phyloP scores from a whole-genome alignment of 1,140 invertebrate genomes.

The Nasonia giraulti region DNA sequence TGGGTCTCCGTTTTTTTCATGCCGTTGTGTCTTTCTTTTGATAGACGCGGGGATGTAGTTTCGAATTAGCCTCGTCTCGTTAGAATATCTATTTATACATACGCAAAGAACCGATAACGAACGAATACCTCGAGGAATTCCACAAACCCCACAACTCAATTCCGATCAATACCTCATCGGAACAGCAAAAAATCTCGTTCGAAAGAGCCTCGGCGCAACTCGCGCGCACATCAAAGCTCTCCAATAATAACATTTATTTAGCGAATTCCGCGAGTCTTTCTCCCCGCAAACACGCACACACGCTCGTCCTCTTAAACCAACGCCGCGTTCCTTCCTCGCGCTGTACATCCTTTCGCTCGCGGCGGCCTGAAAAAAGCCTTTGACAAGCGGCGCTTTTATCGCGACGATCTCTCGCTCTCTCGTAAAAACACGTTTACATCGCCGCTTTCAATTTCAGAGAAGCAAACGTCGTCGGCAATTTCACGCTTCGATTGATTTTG shows the following conservation, averaged over 20 bases:
- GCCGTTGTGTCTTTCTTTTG: neutral
- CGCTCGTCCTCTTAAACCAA: neutral
- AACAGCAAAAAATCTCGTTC: neutral
- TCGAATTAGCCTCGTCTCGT: neutral
- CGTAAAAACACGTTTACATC: slow-evolving; percentile 48
- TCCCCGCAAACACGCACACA: neutral
- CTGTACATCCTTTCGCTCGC: neutral
- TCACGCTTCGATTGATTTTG: slow-evolving; percentile 47
- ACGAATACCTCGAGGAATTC: too few relatives aligned
- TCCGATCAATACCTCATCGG: neutral
- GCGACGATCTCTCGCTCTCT: slow-evolving; percentile 27
- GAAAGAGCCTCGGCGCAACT: neutral
- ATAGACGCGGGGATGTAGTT: neutral
- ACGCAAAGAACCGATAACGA: too few relatives aligned
- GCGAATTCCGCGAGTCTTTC: slow-evolving; percentile 1
- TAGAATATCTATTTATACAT: too few relatives aligned
- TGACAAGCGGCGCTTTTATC: slow-evolving; percentile 36
- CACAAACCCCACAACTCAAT: neutral
- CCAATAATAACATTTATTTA: slow-evolving; percentile 42
- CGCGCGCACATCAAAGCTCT: neutral
- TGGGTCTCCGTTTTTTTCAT: neutral
- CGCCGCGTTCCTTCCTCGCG: neutral
- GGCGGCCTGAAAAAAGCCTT: slow-evolving; percentile 35
- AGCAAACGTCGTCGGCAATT: slow-evolving; percentile 44
- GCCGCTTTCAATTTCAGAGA: slow-evolving; percentile 34